phyloP scores from a whole-genome alignment of 1,140 invertebrate genomes.

The Drosophila ercepeae region DNA sequence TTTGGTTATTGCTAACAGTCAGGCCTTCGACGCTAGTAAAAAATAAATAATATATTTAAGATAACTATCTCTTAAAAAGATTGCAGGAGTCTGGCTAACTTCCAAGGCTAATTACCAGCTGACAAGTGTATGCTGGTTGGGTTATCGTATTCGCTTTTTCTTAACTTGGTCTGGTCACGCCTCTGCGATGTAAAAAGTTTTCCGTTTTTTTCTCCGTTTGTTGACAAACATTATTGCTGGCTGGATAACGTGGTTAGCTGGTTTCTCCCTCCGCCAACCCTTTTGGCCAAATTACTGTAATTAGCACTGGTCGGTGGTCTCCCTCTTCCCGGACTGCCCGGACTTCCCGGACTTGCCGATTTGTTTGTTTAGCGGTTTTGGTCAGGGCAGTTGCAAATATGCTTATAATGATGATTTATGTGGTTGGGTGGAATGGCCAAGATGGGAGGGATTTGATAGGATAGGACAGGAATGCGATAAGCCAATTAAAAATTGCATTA shows the following conservation, averaged over 20 bases:
- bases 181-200: conserved; percentile 29
- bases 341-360: too few species aligned
- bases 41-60: neutral
- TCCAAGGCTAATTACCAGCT: conserved; percentile 42
- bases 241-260: conserved; percentile 37
- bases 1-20: conserved; percentile 70
- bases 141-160: conserved; percentile 12
- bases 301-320: conserved; percentile 40
- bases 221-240: conserved; percentile 64
- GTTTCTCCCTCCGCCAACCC: neutral
- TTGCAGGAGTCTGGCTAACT: neutral
- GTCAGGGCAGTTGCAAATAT: conserved; percentile 30
- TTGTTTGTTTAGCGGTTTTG: conserved; percentile 26
- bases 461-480: neutral
- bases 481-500: conserved; percentile 2
- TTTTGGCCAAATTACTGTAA: conserved; percentile 56
- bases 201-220: conserved; percentile 9
- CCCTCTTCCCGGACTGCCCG: neutral
- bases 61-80: neutral
- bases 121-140: conserved; percentile 47
- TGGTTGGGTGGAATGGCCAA: conserved; percentile 4
- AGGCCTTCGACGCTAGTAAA: conserved; percentile 24
- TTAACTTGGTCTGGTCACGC: conserved; percentile 43
- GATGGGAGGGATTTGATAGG: neutral
- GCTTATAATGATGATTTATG: conserved; percentile 53